A percentile compares a stretch with the other conserved stretches of the same genome.
Evolutionary conservation across 2,113 vertebrate species (phyloP).

Genomic region (Ornithorhynchus anatinus): DNA sequence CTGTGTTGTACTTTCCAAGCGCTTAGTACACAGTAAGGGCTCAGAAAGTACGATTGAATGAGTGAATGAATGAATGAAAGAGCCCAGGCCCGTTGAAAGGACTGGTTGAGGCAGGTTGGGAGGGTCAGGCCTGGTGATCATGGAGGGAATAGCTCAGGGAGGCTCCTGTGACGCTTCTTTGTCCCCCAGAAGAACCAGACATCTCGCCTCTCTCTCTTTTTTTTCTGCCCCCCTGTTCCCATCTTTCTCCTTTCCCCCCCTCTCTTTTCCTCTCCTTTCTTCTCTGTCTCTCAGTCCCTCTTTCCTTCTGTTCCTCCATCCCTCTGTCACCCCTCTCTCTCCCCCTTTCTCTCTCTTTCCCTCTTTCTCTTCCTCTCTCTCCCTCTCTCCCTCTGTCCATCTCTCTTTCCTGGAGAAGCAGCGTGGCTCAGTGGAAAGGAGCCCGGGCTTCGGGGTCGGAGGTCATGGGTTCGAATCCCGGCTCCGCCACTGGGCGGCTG

Average conservation of each 20-base stretch:
- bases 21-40: background rate
- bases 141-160: background rate
- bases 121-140: background rate
- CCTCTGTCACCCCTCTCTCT: background rate
- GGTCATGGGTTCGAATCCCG: background rate
- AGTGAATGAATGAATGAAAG: background rate
- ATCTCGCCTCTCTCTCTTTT: background rate
- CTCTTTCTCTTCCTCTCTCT: background rate
- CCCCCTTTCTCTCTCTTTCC: background rate
- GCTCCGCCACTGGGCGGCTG: background rate
- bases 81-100: background rate
- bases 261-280: background rate
- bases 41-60: background rate
- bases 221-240: background rate
- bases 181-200: background rate
- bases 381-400: background rate
- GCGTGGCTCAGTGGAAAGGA: too few relatives aligned
- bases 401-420: too few relatives aligned
- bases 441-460: too few relatives aligned
- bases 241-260: background rate
- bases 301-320: background rate
- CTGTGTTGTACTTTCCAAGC: background rate
- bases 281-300: background rate
- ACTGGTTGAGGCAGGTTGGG: background rate
- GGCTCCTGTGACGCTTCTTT: background rate